Conservation (phyloP, 1,140 invertebrate genomes). For the Hylaeus volcanicus region DNA sequence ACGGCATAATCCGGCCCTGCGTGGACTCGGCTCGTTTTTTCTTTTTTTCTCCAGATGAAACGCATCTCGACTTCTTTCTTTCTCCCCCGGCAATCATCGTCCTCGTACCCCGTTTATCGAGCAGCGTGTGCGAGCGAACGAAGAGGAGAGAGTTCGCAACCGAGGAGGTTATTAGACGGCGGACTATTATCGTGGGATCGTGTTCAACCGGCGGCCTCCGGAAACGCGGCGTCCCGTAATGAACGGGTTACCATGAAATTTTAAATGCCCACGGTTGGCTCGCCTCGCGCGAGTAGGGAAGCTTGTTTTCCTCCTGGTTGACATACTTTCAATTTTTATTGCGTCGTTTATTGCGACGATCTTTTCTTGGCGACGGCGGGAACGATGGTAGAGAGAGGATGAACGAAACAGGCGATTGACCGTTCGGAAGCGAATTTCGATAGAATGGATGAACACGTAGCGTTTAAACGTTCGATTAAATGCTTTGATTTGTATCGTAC, state of each 20-base stretch:
- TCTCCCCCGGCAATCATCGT: constrained; percentile 45
- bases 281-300: not conserved
- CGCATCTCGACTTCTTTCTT: constrained; percentile 1
- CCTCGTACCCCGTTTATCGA: constrained; percentile 36
- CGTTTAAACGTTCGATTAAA: too few species aligned
- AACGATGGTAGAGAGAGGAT: too few species aligned
- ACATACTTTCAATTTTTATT: not conserved
- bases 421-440: too few species aligned
- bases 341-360: too few species aligned
- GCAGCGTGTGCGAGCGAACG: constrained; percentile 32
- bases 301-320: not conserved
- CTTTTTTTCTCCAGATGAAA: constrained; percentile 2
- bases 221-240: constrained; percentile 1
- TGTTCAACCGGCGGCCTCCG: not conserved
- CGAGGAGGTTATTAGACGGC: constrained; percentile 9
- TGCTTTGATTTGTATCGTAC: too few species aligned
- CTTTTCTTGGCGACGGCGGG: too few species aligned
- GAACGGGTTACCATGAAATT: constrained; percentile 15
- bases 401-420: too few species aligned
- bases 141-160: constrained; percentile 10
- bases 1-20: too few species aligned
- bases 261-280: not conserved
- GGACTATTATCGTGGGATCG: constrained; percentile 26
- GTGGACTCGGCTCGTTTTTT: constrained; percentile 26
- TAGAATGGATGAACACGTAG: too few species aligned